Evolutionary conservation across 2,888 invertebrate genomes (phyloP).

Genomic region (Tiphia femorata): DNA sequence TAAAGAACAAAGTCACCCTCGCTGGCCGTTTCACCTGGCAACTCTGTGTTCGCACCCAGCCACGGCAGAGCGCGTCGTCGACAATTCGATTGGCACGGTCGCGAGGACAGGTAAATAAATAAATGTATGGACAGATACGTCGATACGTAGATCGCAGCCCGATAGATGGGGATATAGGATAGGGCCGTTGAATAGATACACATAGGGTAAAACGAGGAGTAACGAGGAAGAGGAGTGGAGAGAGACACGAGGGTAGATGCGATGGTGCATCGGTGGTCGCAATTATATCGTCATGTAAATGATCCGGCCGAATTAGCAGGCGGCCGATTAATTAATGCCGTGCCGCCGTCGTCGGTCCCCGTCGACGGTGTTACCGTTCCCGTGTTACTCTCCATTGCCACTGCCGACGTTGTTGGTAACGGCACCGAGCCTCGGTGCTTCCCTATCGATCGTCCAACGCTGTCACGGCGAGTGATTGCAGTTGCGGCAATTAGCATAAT

Average conservation of each 20-base stretch:
- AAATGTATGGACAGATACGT: too few species aligned
- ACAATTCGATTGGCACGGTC: too few species aligned
- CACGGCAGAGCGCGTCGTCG: too few species aligned
- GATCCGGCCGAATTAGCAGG: conserved; percentile 41
- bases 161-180: too few species aligned
- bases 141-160: too few species aligned
- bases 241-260: background rate
- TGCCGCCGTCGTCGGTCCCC: background rate
- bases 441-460: conserved; percentile 7
- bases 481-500: conserved; percentile 44
- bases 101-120: too few species aligned
- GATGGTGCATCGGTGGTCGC: conserved; percentile 11
- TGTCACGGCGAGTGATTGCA: conserved; percentile 41
- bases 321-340: conserved; percentile 42
- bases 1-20: too few species aligned
- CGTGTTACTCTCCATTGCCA: background rate
- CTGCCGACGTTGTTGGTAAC: background rate
- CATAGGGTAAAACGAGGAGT: too few species aligned
- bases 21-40: too few species aligned
- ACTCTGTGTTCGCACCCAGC: too few species aligned
- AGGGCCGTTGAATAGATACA: too few species aligned
- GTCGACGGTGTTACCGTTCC: background rate
- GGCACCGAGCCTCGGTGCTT: background rate
- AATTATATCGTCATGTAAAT: conserved; percentile 42
- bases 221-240: too few species aligned